Evolutionary conservation across 2,797 vertebrate species (phyloP).

Genomic region (Phrynocephalus guinanensis): DNA sequence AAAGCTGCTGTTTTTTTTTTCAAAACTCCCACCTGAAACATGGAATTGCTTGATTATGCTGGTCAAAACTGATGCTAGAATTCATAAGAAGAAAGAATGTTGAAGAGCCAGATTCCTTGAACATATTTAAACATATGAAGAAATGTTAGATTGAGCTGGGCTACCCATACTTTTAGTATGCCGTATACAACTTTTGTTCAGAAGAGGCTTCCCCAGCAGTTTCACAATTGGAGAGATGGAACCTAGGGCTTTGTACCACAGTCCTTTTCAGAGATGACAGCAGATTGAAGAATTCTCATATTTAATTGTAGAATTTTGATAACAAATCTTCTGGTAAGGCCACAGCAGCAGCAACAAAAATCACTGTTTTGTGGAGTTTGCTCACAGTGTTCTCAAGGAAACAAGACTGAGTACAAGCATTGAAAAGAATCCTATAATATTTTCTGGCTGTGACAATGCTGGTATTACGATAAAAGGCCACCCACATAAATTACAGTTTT

Average conservation of each 20-base stretch:
- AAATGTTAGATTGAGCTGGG: too few relatives aligned
- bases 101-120: too few relatives aligned
- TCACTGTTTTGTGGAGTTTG: not conserved
- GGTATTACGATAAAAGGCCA: conserved; percentile 10
- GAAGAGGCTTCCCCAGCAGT: too few relatives aligned
- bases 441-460: not conserved
- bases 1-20: too few relatives aligned
- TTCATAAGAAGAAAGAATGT: too few relatives aligned
- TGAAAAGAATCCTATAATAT: not conserved
- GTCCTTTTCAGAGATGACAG: not conserved
- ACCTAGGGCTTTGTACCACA: not conserved
- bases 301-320: not conserved
- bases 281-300: not conserved
- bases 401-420: not conserved
- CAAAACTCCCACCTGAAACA: too few relatives aligned
- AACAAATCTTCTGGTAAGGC: not conserved
- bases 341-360: not conserved
- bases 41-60: too few relatives aligned
- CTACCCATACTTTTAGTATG: too few relatives aligned
- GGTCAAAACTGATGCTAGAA: too few relatives aligned
- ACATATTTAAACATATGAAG: too few relatives aligned
- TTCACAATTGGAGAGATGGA: not conserved
- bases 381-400: conserved; percentile 1
- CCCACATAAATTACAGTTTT: conserved; percentile 26
- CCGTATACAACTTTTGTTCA: too few relatives aligned